phyloP scores from a whole-genome alignment of 1,140 invertebrate species.

The Laupala kohalensis region DNA sequence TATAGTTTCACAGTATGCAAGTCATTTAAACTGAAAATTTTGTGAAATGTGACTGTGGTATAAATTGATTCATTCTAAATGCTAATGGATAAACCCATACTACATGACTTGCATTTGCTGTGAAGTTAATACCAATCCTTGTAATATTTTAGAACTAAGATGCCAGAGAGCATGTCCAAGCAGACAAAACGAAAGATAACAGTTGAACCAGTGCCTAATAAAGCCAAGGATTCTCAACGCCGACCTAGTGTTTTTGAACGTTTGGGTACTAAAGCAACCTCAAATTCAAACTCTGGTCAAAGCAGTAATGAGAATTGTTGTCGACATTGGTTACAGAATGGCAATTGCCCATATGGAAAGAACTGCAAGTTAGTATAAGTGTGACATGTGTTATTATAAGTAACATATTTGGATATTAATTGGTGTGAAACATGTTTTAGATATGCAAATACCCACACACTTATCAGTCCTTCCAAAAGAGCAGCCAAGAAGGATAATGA shows the following conservation, averaged over 20 bases:
- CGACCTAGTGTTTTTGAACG: slow-evolving; percentile 65
- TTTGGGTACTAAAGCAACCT: slow-evolving; percentile 55
- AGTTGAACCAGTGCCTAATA: slow-evolving; percentile 43
- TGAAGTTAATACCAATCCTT: not conserved
- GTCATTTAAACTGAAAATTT: no score
- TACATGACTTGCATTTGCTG: no score
- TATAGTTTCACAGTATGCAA: no score
- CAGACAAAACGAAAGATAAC: slow-evolving; percentile 63
- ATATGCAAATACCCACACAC: slow-evolving; percentile 54
- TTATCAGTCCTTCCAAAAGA: slow-evolving; percentile 57
- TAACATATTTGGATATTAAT: no score
- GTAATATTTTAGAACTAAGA: not conserved
- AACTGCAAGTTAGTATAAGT: slow-evolving; percentile 42
- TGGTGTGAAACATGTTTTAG: slow-evolving; percentile 20
- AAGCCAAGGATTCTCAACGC: slow-evolving; percentile 14
- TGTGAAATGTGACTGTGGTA: no score
- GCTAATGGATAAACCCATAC: no score
- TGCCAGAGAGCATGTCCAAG: slow-evolving; percentile 53
- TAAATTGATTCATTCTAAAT: no score
- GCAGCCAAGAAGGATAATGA: slow-evolving; percentile 52
- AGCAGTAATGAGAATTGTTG: slow-evolving; percentile 41
- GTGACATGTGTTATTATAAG: slow-evolving; percentile 5
- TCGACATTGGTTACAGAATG: slow-evolving; percentile 59
- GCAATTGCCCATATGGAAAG: slow-evolving; percentile 59
- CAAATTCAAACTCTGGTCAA: slow-evolving; percentile 26